Percentiles rank a stretch among this genome's conserved stretches.
phyloP scores from a whole-genome alignment of 2,797 vertebrate genomes.

The Ibycter americanus region DNA sequence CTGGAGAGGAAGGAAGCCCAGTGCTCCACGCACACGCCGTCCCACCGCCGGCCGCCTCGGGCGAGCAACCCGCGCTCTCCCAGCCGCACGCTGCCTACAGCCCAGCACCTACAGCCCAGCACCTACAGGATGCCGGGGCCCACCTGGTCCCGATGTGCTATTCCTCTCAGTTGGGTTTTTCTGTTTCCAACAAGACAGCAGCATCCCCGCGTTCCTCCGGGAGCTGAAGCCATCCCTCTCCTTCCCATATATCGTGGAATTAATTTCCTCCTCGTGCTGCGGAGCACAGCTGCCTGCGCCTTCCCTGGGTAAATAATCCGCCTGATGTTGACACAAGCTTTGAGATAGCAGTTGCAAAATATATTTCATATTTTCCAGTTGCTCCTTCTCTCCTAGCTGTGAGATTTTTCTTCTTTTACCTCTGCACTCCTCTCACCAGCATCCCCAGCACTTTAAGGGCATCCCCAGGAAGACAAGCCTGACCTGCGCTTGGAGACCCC shows the following conservation, averaged over 20 bases:
- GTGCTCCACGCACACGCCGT: accelerated
- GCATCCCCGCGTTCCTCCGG: accelerated
- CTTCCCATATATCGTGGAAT: accelerated
- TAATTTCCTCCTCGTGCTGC: not conserved
- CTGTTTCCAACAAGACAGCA: not conserved
- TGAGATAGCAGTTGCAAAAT: not conserved
- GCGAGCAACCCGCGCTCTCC: too few species aligned
- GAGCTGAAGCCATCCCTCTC: not conserved
- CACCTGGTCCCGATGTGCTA: not conserved
- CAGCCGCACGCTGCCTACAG: not conserved
- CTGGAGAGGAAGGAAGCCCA: not conserved
- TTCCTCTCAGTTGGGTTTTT: not conserved
- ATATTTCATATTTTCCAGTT: not conserved
- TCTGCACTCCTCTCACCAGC: not conserved
- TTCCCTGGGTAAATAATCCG: accelerated
- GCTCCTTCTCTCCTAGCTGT: not conserved
- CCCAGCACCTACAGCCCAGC: too few species aligned
- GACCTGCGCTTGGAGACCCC: accelerated
- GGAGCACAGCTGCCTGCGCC: not conserved
- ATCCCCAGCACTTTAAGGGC: not conserved
- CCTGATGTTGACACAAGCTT: not conserved
- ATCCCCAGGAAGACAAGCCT: accelerated
- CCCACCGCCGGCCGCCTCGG: not conserved
- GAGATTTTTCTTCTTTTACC: not conserved
- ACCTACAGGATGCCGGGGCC: not conserved